Conservation (phyloP, 2,113 vertebrate species). For the Clarias batrachus region DNA sequence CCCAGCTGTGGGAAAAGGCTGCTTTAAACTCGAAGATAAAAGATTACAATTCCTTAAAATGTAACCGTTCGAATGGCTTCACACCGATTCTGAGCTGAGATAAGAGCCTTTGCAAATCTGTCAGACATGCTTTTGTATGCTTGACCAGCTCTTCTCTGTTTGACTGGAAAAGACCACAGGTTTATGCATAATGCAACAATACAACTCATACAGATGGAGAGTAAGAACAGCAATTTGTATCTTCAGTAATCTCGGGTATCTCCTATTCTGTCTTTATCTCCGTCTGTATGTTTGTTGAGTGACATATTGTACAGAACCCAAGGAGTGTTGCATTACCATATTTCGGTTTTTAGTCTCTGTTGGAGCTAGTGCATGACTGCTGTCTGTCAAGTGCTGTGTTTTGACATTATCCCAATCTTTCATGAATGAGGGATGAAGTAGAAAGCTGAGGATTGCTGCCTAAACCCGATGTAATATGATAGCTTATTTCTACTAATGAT, state of each 20-base stretch:
- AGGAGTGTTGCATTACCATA: constrained; percentile 23
- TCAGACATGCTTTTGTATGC: constrained; percentile 31
- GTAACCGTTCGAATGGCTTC: background rate
- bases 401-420: constrained; percentile 4
- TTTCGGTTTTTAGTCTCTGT: background rate
- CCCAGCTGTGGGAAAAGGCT: background rate
- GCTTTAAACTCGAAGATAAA: constrained; percentile 24
- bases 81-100: constrained; percentile 15
- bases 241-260: background rate
- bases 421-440: constrained; percentile 11
- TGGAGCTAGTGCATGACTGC: constrained; percentile 17
- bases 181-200: constrained; percentile 2
- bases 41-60: constrained; percentile 1
- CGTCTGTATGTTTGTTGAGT: background rate
- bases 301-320: constrained; percentile 18
- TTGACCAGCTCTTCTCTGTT: constrained; percentile 24
- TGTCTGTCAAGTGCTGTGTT: constrained; percentile 16
- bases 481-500: background rate
- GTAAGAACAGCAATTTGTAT: constrained; percentile 15
- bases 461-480: background rate
- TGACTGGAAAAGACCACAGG: constrained; percentile 4
- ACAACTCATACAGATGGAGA: constrained; percentile 42
- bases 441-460: background rate
- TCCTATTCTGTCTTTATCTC: background rate
- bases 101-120: constrained; percentile 35